Conservation (phyloP, 1,140 invertebrate species). For the Geopemphigus sp. region DNA sequence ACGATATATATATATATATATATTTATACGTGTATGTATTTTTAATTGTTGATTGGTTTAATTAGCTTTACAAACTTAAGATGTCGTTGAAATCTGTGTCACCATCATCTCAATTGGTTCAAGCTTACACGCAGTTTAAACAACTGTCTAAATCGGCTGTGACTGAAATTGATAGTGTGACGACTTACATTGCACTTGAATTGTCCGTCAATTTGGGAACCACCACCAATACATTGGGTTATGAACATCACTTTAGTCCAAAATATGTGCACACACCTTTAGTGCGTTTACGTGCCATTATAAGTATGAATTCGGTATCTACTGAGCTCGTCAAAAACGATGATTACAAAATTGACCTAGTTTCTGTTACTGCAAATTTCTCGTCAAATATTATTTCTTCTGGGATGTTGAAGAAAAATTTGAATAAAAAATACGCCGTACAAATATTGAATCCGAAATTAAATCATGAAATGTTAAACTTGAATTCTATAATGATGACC, state of each 20-base stretch:
- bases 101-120: not conserved
- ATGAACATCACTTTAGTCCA: not conserved
- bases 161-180: not conserved
- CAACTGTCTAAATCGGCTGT: not conserved
- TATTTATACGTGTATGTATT: not conserved
- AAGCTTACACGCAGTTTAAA: constrained; percentile 25
- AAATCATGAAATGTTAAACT: not conserved
- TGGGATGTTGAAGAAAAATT: not conserved
- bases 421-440: constrained; percentile 2
- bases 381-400: not conserved
- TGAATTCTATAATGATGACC: not conserved
- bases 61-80: constrained; percentile 19
- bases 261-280: not conserved
- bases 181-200: not conserved
- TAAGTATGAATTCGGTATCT: not conserved
- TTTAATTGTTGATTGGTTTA: not conserved
- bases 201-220: not conserved
- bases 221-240: not conserved
- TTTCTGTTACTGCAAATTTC: not conserved
- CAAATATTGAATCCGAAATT: constrained; percentile 12
- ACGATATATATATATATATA: not conserved
- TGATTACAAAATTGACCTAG: not conserved
- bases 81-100: constrained; percentile 8
- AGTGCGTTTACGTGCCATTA: not conserved
- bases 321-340: not conserved